Evolutionary conservation across 2,113 vertebrate genomes (phyloP).

Genomic region (Tympanuchus pallidicinctus): DNA sequence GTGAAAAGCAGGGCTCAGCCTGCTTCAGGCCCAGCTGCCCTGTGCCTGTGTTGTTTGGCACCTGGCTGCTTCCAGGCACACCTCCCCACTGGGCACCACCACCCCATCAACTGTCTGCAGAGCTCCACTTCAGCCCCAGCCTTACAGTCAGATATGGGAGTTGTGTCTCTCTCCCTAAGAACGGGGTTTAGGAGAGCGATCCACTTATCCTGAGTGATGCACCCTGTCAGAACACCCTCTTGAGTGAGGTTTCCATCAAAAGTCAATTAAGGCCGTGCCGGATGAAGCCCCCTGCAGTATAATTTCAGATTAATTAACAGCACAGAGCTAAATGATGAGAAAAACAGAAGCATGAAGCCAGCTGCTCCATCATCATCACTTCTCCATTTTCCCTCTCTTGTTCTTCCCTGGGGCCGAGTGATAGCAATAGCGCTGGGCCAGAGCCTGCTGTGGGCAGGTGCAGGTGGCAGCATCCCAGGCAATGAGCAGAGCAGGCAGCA

Average conservation of each 20-base stretch:
- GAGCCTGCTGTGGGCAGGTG: not conserved
- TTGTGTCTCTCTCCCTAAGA: not conserved
- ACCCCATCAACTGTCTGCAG: not conserved
- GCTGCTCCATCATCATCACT: not conserved
- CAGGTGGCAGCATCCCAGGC: not conserved
- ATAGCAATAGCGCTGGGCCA: not conserved
- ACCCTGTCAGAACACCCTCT: not conserved
- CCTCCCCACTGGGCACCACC: not conserved
- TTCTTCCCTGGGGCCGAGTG: not conserved
- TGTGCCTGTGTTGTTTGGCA: not conserved
- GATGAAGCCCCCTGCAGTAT: not conserved
- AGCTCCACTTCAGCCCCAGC: not conserved
- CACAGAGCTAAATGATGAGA: not conserved
- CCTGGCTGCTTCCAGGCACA: not conserved
- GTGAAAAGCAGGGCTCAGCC: not conserved
- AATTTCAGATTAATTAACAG: conserved; percentile 18
- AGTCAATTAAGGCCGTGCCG: not conserved
- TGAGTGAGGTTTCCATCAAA: not conserved
- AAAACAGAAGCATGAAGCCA: rapidly evolving
- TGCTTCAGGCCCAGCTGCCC: rapidly evolving
- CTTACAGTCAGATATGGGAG: not conserved
- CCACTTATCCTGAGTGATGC: not conserved
- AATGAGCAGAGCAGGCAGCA: not conserved
- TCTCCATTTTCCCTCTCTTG: not conserved
- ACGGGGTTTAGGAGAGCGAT: not conserved